Evolutionary conservation across 2,888 invertebrate species (phyloP), one percentile per base, ranked within the genome.

Genomic region (Emmelina monodactyla): DNA sequence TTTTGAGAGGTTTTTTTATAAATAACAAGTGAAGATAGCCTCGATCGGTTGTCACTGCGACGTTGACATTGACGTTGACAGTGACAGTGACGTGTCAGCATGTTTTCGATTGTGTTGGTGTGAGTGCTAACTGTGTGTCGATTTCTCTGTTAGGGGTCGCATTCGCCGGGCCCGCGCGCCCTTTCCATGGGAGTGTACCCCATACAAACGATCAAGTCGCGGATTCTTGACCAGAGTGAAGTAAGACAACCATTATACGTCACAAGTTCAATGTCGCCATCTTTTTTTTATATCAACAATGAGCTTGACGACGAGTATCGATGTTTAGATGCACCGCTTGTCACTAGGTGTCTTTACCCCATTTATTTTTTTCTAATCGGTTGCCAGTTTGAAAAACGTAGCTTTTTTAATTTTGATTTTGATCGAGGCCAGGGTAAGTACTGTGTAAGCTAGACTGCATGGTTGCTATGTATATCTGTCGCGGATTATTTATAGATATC

Each of bases 101-200:
- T 76, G 75, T 62, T 49, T 51, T 55, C 65, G 67, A 67, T 62
- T 67, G 71, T 71, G 61, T 19, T 70, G 72, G 72, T 78, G 79
- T 81, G 76, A 83, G 82, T 82, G 85, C 85, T 78, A 82, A 82
- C 82, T 62, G 76, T 76, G 69, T 76, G 66, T 61, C 71, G 81
- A 73, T 72, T 78, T 75, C 72, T 70, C 68, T 61, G 68, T 66
- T 82, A 93, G 93, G 93, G 94, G 81, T 88, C 91, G 65, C 91
- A 91, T 82, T 93, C 94, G 78, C 94, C 94, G 72, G 92, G 91
- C 82, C 91, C 92, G 75, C 89, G 93, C 73, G 89, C 89, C 70
- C 87, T 91, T 58, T 90, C 92, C 58, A 91, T 92, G 90, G 94
- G 94, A 63, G 87, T 90, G 70, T 94, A 88, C 82, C 93, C 92